phyloP scores from a whole-genome alignment of 2,797 vertebrate genomes.

The Clarias pachynema region DNA sequence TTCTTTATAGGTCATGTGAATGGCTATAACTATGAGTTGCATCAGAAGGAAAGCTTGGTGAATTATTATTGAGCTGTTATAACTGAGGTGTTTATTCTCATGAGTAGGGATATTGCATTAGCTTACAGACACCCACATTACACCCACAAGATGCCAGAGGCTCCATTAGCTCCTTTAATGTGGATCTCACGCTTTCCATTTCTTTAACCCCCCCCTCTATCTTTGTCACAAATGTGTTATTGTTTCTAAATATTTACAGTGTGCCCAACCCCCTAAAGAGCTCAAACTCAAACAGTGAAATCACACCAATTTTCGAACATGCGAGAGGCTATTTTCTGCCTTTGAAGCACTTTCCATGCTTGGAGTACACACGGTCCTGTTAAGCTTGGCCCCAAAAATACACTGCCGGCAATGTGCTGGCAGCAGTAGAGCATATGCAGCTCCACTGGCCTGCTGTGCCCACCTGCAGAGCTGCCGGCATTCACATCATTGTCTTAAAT shows the following conservation, averaged over 20 bases:
- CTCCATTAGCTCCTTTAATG: conserved; percentile 21
- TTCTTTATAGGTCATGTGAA: conserved; percentile 20
- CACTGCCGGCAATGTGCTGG: conserved; percentile 59
- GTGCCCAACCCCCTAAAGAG: conserved; percentile 56
- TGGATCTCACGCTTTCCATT: conserved; percentile 37
- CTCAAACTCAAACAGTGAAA: conserved; percentile 62
- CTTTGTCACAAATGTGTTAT: conserved; percentile 50
- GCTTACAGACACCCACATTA: conserved; percentile 25
- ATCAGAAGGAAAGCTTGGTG: not conserved
- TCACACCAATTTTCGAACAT: conserved; percentile 62
- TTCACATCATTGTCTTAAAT: conserved; percentile 67
- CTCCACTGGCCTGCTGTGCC: conserved; percentile 61
- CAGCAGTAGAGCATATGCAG: conserved; percentile 63
- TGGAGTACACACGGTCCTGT: conserved; percentile 60
- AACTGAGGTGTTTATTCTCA: conserved; percentile 36
- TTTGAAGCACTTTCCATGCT: conserved; percentile 66
- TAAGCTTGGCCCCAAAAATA: conserved; percentile 64
- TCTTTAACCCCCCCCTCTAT: conserved; percentile 39
- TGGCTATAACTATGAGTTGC: not conserved
- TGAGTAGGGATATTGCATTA: conserved; percentile 36
- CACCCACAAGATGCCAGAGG: conserved; percentile 24
- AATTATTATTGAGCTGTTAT: conserved; percentile 20
- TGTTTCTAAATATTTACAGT: conserved; percentile 61
- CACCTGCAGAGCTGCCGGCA: conserved; percentile 56
- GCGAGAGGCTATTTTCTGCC: conserved; percentile 68